Conservation (phyloP, 2,888 invertebrate species). For the Drosophila rubida region DNA sequence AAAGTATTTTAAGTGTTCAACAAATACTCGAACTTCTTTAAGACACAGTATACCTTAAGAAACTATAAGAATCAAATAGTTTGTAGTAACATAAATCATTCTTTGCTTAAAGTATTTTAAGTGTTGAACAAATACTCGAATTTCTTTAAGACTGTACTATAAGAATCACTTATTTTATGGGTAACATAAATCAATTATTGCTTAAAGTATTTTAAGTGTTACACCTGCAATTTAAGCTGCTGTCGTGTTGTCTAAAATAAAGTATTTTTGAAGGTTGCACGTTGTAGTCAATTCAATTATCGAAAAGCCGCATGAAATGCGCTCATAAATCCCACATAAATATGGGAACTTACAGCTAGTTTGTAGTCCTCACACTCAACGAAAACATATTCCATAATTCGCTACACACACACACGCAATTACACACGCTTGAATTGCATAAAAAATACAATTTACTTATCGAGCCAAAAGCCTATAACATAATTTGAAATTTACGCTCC, state of each 20-base stretch:
- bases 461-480: constrained; percentile 67
- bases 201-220: background rate
- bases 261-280: background rate
- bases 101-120: background rate
- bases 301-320: constrained; percentile 14
- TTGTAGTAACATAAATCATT: too few relatives aligned
- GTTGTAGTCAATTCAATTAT: constrained; percentile 6
- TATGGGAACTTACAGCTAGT: constrained; percentile 27
- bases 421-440: constrained; percentile 38
- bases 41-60: too few relatives aligned
- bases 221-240: background rate
- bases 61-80: too few relatives aligned
- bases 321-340: constrained; percentile 31
- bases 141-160: too few relatives aligned
- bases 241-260: constrained; percentile 2
- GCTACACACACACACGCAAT: constrained; percentile 21
- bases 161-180: too few relatives aligned
- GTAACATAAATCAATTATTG: too few relatives aligned
- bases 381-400: background rate
- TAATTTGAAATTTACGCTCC: constrained; percentile 73
- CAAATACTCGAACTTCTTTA: background rate
- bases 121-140: background rate
- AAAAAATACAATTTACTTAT: constrained; percentile 63
- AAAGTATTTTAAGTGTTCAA: background rate
- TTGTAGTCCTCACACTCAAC: constrained; percentile 5